phyloP scores from a whole-genome alignment of 2,113 vertebrate genomes.

The Pluvialis apricaria region DNA sequence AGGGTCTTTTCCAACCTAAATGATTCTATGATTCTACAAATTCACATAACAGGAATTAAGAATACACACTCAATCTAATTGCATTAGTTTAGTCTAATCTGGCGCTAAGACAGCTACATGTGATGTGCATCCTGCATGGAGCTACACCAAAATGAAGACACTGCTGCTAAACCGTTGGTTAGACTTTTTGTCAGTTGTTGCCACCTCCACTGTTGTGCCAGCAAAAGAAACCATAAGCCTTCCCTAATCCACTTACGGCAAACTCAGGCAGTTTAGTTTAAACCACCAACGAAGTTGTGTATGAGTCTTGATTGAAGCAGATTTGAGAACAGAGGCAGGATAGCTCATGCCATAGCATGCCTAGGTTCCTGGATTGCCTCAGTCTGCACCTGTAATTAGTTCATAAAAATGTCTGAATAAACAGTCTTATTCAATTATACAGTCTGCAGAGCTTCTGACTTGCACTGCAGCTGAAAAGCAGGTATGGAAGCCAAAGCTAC shows the following conservation, averaged over 20 bases:
- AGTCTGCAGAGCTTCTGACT: neutral
- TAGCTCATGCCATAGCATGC: neutral
- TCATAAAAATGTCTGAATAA: neutral
- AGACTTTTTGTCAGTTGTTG: neutral
- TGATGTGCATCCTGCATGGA: neutral
- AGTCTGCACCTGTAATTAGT: neutral
- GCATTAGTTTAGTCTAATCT: neutral
- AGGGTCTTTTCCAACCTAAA: neutral
- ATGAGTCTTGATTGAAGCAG: neutral
- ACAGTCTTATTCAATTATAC: neutral
- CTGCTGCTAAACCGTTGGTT: neutral
- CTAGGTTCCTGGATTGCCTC: neutral
- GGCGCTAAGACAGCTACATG: neutral
- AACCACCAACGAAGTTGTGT: neutral
- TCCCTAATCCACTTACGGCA: neutral
- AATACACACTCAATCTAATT: neutral
- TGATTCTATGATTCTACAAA: neutral
- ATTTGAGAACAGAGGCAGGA: neutral
- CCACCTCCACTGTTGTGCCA: neutral
- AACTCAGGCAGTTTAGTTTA: neutral
- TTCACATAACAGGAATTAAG: neutral
- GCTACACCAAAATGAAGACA: neutral
- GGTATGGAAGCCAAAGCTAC: neutral
- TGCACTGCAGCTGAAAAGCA: neutral
- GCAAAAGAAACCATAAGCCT: neutral